These are phyloP conservation scores for Eilema sororculum DNA, from an alignment of 2,888 invertebrate genomes.

Conservation along the genomic window DNA sequence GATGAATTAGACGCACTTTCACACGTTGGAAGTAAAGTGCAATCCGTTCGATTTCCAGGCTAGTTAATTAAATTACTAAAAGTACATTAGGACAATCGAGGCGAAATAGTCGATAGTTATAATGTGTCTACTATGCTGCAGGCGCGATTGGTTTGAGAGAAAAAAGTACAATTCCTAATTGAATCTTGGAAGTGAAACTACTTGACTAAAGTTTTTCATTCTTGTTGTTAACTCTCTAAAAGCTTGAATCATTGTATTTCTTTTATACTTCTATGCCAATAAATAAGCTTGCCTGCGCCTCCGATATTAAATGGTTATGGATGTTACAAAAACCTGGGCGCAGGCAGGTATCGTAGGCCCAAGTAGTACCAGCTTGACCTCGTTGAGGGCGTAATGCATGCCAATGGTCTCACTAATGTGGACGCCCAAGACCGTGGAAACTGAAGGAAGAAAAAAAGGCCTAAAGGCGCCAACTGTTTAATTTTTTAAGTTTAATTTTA, in stretches of 20 bases:
- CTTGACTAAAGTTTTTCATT: neutral
- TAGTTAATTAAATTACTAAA: constrained; percentile 21
- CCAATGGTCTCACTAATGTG: too few species aligned
- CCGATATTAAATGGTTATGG: neutral
- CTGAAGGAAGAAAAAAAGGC: too few species aligned
- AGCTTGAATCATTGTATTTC: constrained; percentile 8
- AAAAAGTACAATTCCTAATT: constrained; percentile 10
- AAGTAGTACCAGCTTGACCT: too few species aligned
- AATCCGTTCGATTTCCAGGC: constrained; percentile 28
- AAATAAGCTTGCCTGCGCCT: neutral
- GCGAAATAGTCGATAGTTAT: constrained; percentile 5
- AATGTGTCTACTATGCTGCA: neutral
- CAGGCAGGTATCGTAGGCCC: too few species aligned
- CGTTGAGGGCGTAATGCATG: too few species aligned
- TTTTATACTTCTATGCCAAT: neutral
- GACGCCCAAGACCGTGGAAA: too few species aligned
- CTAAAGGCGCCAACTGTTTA: too few species aligned
- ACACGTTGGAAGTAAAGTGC: constrained; percentile 40
- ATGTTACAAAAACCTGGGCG: too few species aligned
- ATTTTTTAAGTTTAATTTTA: too few species aligned
- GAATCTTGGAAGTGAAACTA: constrained; percentile 18
- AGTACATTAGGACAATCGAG: constrained; percentile 15
- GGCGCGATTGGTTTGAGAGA: neutral
- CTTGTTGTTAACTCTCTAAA: constrained; percentile 17
- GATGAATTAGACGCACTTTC: constrained; percentile 73